Conservation (phyloP, 1,140 invertebrate species). For the Argopecten irradians region DNA sequence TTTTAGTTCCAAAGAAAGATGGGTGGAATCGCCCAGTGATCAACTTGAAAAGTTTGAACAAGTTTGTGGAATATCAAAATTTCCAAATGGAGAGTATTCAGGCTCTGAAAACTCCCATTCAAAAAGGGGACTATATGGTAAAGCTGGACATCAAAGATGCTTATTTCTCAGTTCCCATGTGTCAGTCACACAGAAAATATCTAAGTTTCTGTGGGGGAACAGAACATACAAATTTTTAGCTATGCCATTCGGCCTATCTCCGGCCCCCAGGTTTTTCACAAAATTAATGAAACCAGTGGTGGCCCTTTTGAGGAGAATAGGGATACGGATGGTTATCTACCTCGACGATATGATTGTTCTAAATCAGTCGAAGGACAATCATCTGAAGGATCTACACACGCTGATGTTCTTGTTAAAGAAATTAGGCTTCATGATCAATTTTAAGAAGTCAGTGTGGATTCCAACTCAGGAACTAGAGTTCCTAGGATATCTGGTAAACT, state of each 20-base stretch:
- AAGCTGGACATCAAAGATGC: constrained; percentile 31
- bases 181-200: background rate
- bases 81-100: background rate
- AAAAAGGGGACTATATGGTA: constrained; percentile 31
- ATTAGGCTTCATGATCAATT: constrained; percentile 46
- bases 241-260: background rate
- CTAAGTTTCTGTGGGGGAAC: background rate
- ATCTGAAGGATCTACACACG: constrained; percentile 31
- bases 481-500: constrained; percentile 36
- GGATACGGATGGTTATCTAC: constrained; percentile 37
- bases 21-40: constrained; percentile 30
- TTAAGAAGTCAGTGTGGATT: constrained; percentile 35
- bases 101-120: background rate
- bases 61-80: background rate
- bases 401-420: constrained; percentile 41
- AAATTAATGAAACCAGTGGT: constrained; percentile 25
- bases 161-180: too few relatives aligned
- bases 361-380: constrained; percentile 32
- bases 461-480: constrained; percentile 36
- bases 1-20: too few relatives aligned
- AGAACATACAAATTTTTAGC: background rate
- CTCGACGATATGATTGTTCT: constrained; percentile 46
- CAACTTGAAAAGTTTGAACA: constrained; percentile 12
- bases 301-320: constrained; percentile 18
- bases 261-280: constrained; percentile 6